Conservation (phyloP, 2,888 invertebrate species). For the Hypselothyrea guttata region DNA sequence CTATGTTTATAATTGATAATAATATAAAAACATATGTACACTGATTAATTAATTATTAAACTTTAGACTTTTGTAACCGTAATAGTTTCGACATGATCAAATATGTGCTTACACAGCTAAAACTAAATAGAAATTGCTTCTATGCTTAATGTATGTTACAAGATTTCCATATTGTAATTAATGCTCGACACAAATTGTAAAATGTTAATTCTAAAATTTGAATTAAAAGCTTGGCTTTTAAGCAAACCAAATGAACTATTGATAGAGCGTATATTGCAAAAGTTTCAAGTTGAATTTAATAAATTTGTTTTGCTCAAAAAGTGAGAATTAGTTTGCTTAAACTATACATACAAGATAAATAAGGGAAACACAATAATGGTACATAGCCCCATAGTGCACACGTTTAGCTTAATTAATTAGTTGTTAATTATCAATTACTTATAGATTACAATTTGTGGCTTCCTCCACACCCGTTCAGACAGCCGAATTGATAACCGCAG, state of each 20-base stretch:
- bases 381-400: slow-evolving; percentile 57
- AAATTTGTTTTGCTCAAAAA: too few species aligned
- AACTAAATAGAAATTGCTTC: too few species aligned
- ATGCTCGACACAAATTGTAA: too few species aligned
- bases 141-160: too few species aligned
- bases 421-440: too few species aligned
- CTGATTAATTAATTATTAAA: too few species aligned
- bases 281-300: too few species aligned
- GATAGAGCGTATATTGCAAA: background rate
- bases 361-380: slow-evolving; percentile 61
- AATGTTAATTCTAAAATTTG: background rate
- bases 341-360: slow-evolving; percentile 43
- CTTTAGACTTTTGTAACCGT: slow-evolving; percentile 53
- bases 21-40: slow-evolving; percentile 66
- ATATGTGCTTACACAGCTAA: slow-evolving; percentile 19
- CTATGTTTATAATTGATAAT: slow-evolving; percentile 36
- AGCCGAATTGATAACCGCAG: slow-evolving; percentile 80
- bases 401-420: slow-evolving; percentile 26
- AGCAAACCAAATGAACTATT: too few species aligned
- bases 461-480: slow-evolving; percentile 58
- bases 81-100: slow-evolving; percentile 22
- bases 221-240: background rate
- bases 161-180: too few species aligned
- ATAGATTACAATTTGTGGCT: slow-evolving; percentile 20
- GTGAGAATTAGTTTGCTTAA: slow-evolving; percentile 15